Percentiles rank a stretch among this genome's conserved stretches.
Evolutionary conservation across 2,113 vertebrate genomes (phyloP).

Genomic region (Trichomycterus rosablanca): DNA sequence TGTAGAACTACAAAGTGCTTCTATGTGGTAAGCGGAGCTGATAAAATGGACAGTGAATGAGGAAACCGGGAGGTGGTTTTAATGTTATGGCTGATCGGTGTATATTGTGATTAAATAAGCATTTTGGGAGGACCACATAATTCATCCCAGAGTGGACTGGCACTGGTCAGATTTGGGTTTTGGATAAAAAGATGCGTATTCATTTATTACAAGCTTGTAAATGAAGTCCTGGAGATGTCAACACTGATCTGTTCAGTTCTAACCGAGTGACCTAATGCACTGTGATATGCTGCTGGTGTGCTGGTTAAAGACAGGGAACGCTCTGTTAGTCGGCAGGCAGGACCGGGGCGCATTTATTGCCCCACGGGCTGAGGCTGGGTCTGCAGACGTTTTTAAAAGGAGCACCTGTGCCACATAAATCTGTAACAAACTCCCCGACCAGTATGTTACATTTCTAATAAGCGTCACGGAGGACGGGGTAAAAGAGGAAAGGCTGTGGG

Average conservation of each 20-base stretch:
- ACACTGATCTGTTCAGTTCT: slow-evolving; percentile 20
- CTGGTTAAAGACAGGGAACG: neutral
- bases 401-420: slow-evolving; percentile 87
- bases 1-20: too few relatives aligned
- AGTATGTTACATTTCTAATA: slow-evolving; percentile 88
- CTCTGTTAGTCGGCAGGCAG: slow-evolving; percentile 34
- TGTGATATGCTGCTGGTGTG: neutral
- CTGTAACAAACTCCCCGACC: slow-evolving; percentile 72
- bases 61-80: too few relatives aligned
- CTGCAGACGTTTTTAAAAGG: slow-evolving; percentile 60
- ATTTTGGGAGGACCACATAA: too few relatives aligned
- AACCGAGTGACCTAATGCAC: slow-evolving; percentile 35
- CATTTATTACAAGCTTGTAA: slow-evolving; percentile 24
- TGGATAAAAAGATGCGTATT: neutral
- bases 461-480: slow-evolving; percentile 75
- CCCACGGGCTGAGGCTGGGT: slow-evolving; percentile 35
- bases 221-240: slow-evolving; percentile 25
- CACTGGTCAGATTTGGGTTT: neutral
- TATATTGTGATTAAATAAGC: too few relatives aligned
- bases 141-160: too few relatives aligned
- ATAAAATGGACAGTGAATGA: too few relatives aligned
- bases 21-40: too few relatives aligned
- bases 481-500: slow-evolving; percentile 44
- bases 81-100: too few relatives aligned
- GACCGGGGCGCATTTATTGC: slow-evolving; percentile 38